Percentiles rank a stretch among this genome's conserved stretches.
These are phyloP conservation scores for Forbesichthys papilliferus DNA, from an alignment of 2,113 vertebrate genomes.

Conservation along the genomic window DNA sequence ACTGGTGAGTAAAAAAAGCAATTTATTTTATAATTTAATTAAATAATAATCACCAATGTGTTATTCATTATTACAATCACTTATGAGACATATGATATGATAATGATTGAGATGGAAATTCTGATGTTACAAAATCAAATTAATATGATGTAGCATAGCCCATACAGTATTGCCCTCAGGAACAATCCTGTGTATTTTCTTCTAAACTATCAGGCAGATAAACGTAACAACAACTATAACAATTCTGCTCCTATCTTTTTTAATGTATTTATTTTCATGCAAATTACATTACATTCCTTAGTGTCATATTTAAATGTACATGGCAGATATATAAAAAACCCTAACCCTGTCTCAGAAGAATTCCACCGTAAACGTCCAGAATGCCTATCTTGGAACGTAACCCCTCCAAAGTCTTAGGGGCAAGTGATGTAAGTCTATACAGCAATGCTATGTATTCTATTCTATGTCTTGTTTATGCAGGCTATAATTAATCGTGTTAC, in stretches of 20 bases:
- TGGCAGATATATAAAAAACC: conserved; percentile 17
- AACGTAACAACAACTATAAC: neutral
- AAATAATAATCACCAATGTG: neutral
- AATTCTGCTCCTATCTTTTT: no score
- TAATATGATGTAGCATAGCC: no score
- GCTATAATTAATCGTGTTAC: no score
- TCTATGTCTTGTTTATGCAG: neutral
- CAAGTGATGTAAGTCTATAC: conserved; percentile 67
- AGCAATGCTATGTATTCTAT: neutral
- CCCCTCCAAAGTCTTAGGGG: conserved; percentile 51
- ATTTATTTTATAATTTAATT: neutral
- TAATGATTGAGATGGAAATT: neutral
- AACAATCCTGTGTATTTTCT: neutral
- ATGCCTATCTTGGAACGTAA: conserved; percentile 73
- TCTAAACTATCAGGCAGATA: neutral
- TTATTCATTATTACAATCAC: neutral
- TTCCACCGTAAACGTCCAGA: conserved; percentile 21
- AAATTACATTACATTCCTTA: neutral
- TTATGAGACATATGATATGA: neutral
- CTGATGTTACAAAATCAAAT: neutral
- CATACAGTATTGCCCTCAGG: neutral
- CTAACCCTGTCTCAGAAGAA: conserved; percentile 1
- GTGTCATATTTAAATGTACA: conserved; percentile 18
- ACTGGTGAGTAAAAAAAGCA: conserved; percentile 59
- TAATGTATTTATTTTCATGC: no score